A percentile compares a stretch with the other conserved stretches of the same genome.
Evolutionary conservation across 2,888 invertebrate genomes (phyloP).

Genomic region (Drosophila mimetica): DNA sequence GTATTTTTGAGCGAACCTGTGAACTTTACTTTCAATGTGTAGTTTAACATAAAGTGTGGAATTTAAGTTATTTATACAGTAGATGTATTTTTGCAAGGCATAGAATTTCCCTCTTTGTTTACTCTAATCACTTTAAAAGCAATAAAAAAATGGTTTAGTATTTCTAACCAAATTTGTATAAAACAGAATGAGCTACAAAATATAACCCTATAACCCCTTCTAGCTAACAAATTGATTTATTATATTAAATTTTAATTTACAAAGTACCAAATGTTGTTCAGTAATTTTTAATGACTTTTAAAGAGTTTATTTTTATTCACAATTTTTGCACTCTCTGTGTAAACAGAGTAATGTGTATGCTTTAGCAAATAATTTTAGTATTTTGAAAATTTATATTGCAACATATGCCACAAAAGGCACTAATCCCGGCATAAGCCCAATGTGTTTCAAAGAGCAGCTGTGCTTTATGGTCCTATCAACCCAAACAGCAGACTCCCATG

Average conservation of each 20-base stretch:
- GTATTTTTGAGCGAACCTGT: background rate
- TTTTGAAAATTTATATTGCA: slow-evolving; percentile 38
- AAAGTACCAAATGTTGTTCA: background rate
- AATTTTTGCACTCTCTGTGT: background rate
- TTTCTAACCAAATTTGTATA: background rate
- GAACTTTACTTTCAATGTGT: background rate
- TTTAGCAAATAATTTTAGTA: slow-evolving; percentile 5
- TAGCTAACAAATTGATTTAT: too few relatives aligned
- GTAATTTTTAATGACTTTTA: background rate
- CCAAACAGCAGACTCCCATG: slow-evolving; percentile 8
- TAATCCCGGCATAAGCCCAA: slow-evolving; percentile 70
- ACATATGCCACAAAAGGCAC: slow-evolving; percentile 57
- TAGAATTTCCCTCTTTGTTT: background rate
- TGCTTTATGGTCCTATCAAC: slow-evolving; percentile 30
- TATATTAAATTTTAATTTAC: background rate
- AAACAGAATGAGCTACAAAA: background rate
- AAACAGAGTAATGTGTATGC: background rate
- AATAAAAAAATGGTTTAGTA: background rate
- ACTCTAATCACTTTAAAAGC: background rate
- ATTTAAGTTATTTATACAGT: background rate
- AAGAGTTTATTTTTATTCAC: background rate
- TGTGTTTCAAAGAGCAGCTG: slow-evolving; percentile 56
- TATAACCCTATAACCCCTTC: background rate
- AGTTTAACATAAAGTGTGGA: background rate
- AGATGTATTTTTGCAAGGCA: background rate